A percentile compares a stretch with the other conserved stretches of the same genome.
Conservation (phyloP, 1,140 invertebrate genomes). For the Procambarus clarkii region DNA sequence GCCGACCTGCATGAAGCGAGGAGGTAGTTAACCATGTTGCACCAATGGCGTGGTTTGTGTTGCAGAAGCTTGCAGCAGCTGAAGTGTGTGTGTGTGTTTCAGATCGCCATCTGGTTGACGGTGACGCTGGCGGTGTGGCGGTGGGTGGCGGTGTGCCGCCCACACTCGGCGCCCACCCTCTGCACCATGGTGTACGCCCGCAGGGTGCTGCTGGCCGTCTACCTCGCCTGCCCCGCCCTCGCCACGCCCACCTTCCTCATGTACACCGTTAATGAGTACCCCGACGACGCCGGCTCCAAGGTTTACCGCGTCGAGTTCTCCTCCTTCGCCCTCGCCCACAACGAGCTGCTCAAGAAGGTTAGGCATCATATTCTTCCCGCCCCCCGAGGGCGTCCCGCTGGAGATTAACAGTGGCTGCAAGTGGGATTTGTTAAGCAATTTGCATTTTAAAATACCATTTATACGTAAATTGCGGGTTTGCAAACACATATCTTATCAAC, state of each 20-base stretch:
- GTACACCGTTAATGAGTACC: conserved; percentile 78
- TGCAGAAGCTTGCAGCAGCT: too few relatives aligned
- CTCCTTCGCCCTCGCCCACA: conserved; percentile 74
- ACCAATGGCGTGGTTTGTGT: background rate
- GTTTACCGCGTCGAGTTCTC: conserved; percentile 74
- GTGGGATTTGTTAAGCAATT: too few relatives aligned
- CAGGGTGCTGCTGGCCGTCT: conserved; percentile 84
- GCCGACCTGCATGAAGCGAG: too few relatives aligned
- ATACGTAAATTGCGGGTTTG: too few relatives aligned
- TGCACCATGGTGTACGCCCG: conserved; percentile 84
- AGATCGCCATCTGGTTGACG: conserved; percentile 89
- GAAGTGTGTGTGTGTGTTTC: background rate
- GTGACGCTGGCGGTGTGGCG: conserved; percentile 87
- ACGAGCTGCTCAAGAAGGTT: conserved; percentile 75
- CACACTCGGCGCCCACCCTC: conserved; percentile 79
- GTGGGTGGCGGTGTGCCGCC: conserved; percentile 83
- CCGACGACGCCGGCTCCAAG: background rate
- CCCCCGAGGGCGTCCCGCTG: too few relatives aligned
- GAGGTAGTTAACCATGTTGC: background rate
- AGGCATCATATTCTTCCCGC: too few relatives aligned
- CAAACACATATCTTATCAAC: too few relatives aligned
- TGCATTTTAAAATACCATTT: too few relatives aligned
- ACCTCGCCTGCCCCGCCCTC: conserved; percentile 85
- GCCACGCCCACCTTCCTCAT: conserved; percentile 88
- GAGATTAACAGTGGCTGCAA: too few relatives aligned